Base-by-base conservation (phyloP, 2,113 vertebrate species). In the Callionymus lyra region DNA sequence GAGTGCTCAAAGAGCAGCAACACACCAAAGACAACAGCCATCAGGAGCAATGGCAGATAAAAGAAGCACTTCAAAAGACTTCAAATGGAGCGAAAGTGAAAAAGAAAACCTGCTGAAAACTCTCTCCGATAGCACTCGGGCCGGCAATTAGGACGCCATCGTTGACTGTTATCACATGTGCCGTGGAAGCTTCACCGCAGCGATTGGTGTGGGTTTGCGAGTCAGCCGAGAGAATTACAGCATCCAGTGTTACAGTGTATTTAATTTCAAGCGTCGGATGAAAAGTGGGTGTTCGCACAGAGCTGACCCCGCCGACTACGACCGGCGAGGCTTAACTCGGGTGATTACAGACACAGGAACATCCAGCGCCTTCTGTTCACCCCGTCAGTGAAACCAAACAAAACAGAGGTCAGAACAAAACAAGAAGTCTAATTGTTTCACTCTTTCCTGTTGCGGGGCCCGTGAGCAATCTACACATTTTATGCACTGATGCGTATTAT, bases 21-120 rank as follows among this genome's bases (percentile, higher is more conserved):
- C 59, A 53, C 75, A 80, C 69, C 67, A 72, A 78, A 85, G 79
- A 85, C 80, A 79, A 83, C 67, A 77, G 79, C 82, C 82, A 76
- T 79, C 76, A 83, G 78, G 78, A 79, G 80, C 75, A 71, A 50
- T 59, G 27, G 47, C 68, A 69, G 80, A 85, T 84, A 78, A 86
- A 86, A 85, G 79, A 40, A 19, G 12, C 21, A 74, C 81, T 85
- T 86, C 84, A 86, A 83, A n/a, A 86, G 73, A 47, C 66, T 54
- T 74, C 68, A 79, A 77, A 81, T 59, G 68, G 68, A 81, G 79
- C 15, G 50, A 74, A 74, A 80, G 77, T 72, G 77, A 79, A 68
- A 73, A 77, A 82, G 72, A 82, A 79, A 79, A 74, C 70, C 68
- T 68, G 74, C 72, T 76, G 68, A 78, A 82, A 82, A 74, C 69